Conservation (phyloP, 2,113 vertebrate species). For the Callocephalon fimbriatum region DNA sequence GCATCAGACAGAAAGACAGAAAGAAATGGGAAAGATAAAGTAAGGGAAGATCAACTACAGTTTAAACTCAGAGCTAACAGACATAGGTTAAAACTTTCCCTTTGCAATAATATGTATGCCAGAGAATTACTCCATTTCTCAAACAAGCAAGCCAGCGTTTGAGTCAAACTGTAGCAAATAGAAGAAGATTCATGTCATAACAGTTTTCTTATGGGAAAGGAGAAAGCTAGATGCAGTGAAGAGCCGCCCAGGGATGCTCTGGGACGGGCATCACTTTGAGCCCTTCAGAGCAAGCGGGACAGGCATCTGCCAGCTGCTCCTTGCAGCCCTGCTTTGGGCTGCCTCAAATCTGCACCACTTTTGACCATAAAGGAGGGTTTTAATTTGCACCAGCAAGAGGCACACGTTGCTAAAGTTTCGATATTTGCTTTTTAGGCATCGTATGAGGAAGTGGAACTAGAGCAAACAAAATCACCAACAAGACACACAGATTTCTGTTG, state of each 20-base stretch:
- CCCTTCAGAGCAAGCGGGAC: background rate
- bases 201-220: background rate
- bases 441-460: background rate
- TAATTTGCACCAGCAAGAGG: background rate
- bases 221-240: background rate
- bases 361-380: background rate
- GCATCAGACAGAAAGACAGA: background rate
- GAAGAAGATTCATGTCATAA: background rate
- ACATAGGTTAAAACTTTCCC: background rate
- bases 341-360: background rate
- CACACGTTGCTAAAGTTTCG: background rate
- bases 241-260: accelerated
- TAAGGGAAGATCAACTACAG: background rate
- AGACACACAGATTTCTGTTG: background rate
- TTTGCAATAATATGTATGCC: background rate
- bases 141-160: background rate
- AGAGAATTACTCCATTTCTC: background rate
- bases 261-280: accelerated
- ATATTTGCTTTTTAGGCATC: background rate
- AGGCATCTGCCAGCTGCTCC: background rate
- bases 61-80: background rate
- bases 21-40: background rate
- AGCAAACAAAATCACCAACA: background rate
- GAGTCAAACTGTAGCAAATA: background rate
- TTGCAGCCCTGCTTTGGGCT: background rate